These are phyloP conservation scores for Sceloporus tristichus DNA, from an alignment of 2,113 vertebrate genomes.

Conservation along the genomic window DNA sequence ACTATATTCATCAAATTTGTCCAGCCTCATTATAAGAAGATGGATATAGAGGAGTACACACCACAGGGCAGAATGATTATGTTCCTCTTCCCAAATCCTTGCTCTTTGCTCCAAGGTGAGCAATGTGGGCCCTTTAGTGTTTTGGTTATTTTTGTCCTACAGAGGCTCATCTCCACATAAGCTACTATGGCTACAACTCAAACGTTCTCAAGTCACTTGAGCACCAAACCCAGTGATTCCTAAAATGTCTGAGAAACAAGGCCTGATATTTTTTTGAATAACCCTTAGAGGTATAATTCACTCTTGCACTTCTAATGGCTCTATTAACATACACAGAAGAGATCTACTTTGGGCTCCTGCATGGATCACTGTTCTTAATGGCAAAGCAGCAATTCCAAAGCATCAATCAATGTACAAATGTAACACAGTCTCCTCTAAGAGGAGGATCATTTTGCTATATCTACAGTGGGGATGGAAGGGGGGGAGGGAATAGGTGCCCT, in stretches of 20 bases:
- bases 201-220: no score
- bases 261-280: not conserved
- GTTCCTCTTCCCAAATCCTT: not conserved
- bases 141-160: no score
- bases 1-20: no score
- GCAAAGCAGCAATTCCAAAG: not conserved
- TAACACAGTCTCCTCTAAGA: not conserved
- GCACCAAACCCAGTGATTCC: not conserved
- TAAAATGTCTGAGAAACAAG: not conserved
- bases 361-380: not conserved
- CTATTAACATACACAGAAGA: not conserved
- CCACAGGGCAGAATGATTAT: no score
- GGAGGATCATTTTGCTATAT: not conserved
- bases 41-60: no score
- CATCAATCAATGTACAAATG: not conserved
- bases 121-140: not conserved
- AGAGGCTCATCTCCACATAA: not conserved
- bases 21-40: no score
- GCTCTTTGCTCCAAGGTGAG: not conserved
- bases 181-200: not conserved
- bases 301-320: not conserved
- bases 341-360: not conserved
- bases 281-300: not conserved
- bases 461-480: not conserved
- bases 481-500: no score